These are phyloP conservation scores for Agrotis exclamationis DNA, from an alignment of 2,888 invertebrate genomes.

Conservation along the genomic window DNA sequence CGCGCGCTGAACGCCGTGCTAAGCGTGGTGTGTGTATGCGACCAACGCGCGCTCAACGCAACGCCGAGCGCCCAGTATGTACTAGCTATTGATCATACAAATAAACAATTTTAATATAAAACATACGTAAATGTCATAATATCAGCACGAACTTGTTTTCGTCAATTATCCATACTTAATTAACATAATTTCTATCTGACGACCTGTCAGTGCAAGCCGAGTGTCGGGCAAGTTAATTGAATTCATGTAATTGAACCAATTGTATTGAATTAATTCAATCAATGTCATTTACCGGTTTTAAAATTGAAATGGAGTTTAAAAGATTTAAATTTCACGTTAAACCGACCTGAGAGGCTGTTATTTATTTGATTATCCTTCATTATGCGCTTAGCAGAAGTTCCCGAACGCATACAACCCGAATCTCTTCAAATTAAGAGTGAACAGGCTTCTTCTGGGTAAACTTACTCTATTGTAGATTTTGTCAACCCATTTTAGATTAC, in stretches of 20 bases:
- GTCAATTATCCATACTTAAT: conserved; percentile 30
- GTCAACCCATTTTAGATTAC: too few relatives aligned
- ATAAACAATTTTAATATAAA: background rate
- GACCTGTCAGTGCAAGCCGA: conserved; percentile 47
- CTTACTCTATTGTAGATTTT: too few relatives aligned
- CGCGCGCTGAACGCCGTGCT: too few relatives aligned
- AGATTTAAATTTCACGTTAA: conserved; percentile 5
- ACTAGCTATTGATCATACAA: too few relatives aligned
- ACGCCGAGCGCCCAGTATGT: too few relatives aligned
- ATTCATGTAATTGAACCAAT: conserved; percentile 45
- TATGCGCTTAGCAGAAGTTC: too few relatives aligned
- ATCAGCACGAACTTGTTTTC: conserved; percentile 20
- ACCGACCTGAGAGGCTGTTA: background rate
- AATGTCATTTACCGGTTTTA: conserved; percentile 23
- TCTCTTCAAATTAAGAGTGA: too few relatives aligned
- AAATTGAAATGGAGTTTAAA: conserved; percentile 14
- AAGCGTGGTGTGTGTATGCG: too few relatives aligned
- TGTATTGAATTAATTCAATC: conserved; percentile 31
- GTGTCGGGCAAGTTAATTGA: conserved; percentile 48
- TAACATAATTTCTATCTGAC: conserved; percentile 47
- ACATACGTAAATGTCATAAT: background rate
- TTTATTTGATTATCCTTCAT: too few relatives aligned
- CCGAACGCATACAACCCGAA: too few relatives aligned
- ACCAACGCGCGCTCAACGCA: too few relatives aligned
- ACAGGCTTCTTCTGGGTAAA: too few relatives aligned